Base-by-base conservation (phyloP, 2,888 invertebrate species). In the Spatulosminthurus flaviceps region DNA sequence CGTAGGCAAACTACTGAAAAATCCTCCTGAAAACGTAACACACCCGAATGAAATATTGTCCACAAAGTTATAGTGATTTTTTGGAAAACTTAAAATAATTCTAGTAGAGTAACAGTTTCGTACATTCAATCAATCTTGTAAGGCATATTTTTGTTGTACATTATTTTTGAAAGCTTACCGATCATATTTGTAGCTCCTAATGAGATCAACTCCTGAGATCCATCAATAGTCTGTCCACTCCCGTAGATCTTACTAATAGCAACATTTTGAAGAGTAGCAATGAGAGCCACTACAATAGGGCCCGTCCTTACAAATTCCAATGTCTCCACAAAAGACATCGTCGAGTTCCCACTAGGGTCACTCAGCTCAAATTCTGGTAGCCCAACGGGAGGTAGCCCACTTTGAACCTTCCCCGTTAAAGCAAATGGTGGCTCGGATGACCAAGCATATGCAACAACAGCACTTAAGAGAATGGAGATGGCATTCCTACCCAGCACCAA, bases 241-340 rank as follows among this genome's bases (percentile, higher is more conserved):
- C 97, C 93, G 87, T 97, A 97, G 41, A 96, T 95, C 88, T 97
- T 97, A 7, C 96, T 96, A 83, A 97, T 97, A 11, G 97, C 97
- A 0, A 97, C 95, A 86, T 96, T 95, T 82, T 97, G 97, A 70
- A 97, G 89, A 0, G 97, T 94, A 0, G 94, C 95, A 83, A 97
- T 94, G 43, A 97, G 90, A 0, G 97, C 96, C 9, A 97, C 92
- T 75, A 97, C 90, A 29, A 94, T 89, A 82, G 97, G 92, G 0
- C 96, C 95, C 0, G 94, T 92, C 4, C 96, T 96, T 79, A 97
- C 21, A 19, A 80, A 42, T 19, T 76, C 51, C 79, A 82, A 79
- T 0, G 83, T 83, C 22, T 82, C 80, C 19, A 24, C 72, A 70
- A 82, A 83, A 0, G 34, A 28, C 73, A 81, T 70, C 1, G 71